Conservation (phyloP, 1,140 invertebrate species). For the Lordiphosa collinella region DNA sequence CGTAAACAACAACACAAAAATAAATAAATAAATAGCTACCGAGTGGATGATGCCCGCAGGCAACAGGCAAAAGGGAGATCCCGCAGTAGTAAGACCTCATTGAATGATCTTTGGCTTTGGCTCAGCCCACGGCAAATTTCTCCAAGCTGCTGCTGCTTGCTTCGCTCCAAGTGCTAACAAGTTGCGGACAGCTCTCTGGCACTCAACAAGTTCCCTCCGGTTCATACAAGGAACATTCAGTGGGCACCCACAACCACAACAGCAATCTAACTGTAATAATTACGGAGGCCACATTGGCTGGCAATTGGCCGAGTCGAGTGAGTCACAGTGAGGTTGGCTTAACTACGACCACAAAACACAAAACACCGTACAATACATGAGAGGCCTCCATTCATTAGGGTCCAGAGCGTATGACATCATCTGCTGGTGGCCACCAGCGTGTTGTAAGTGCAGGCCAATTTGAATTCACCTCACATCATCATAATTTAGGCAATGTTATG, state of each 20-base stretch:
- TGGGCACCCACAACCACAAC: conserved; percentile 14
- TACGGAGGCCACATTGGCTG: conserved; percentile 24
- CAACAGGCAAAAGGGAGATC: too few species aligned
- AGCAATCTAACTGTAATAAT: conserved; percentile 60
- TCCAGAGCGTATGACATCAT: conserved; percentile 51
- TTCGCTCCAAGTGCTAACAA: conserved; percentile 44
- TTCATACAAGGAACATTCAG: conserved; percentile 2
- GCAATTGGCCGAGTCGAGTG: conserved; percentile 7
- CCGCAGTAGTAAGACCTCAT: conserved; percentile 16
- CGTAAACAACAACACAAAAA: conserved; percentile 3
- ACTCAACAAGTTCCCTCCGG: conserved; percentile 5
- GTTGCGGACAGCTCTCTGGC: conserved; percentile 11
- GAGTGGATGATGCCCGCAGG: not conserved
- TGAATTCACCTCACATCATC: conserved; percentile 5
- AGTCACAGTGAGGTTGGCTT: conserved; percentile 19
- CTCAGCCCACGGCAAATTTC: conserved; percentile 61
- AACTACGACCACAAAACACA: conserved; percentile 14
- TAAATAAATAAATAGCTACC: not conserved
- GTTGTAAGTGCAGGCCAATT: conserved; percentile 1
- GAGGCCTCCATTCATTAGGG: conserved; percentile 26
- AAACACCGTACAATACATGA: conserved; percentile 4
- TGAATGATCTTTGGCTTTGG: conserved; percentile 9
- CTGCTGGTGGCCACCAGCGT: conserved; percentile 5
- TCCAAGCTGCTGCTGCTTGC: conserved; percentile 23
- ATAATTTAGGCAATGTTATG: conserved; percentile 1